These are phyloP conservation scores for Leptinotarsa juncta DNA, from an alignment of 2,888 invertebrate genomes.

Conservation along the genomic window DNA sequence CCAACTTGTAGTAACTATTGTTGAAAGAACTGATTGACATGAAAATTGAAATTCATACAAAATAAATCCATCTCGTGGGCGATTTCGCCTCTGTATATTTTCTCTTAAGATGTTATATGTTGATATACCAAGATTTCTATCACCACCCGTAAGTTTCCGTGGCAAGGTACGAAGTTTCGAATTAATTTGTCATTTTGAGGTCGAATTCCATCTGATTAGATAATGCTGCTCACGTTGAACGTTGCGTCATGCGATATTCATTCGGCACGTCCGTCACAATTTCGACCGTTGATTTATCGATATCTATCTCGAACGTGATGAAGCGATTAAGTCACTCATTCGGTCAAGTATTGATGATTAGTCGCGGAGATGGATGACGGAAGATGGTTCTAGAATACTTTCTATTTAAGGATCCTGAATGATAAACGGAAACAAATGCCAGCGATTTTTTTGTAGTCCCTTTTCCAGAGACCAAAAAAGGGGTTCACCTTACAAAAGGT, in stretches of 20 bases:
- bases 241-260: constrained; percentile 15
- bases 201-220: constrained; percentile 11
- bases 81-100: too few relatives aligned
- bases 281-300: not conserved
- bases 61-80: too few relatives aligned
- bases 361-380: not conserved
- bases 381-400: not conserved
- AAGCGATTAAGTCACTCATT: not conserved
- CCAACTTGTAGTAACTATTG: too few relatives aligned
- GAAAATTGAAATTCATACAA: too few relatives aligned
- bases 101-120: not conserved
- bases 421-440: not conserved
- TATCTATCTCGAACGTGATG: not conserved
- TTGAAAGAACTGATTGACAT: too few relatives aligned
- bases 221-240: constrained; percentile 10
- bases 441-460: too few relatives aligned
- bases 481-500: too few relatives aligned
- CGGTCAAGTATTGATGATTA: not conserved
- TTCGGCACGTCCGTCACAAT: not conserved
- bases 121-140: not conserved
- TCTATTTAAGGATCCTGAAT: not conserved
- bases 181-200: constrained; percentile 16
- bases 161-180: constrained; percentile 11
- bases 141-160: not conserved
- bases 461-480: too few relatives aligned